phyloP scores from a whole-genome alignment of 2,888 invertebrate species.

The Stratiomys singularior region DNA sequence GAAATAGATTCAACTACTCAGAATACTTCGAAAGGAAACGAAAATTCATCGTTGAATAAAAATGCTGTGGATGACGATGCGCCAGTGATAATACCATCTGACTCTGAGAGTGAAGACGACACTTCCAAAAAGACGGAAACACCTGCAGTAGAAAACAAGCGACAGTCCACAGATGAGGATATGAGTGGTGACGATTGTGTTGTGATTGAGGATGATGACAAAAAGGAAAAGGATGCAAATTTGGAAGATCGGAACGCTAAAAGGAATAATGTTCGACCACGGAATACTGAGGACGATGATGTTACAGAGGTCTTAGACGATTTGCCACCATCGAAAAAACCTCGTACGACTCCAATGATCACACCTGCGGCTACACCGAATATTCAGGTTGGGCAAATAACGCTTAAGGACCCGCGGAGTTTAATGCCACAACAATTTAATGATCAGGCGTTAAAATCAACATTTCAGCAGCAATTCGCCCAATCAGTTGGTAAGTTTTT shows the following conservation, averaged over 20 bases:
- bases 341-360: slow-evolving; percentile 52
- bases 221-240: slow-evolving; percentile 63
- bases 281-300: slow-evolving; percentile 64
- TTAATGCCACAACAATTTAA: slow-evolving; percentile 51
- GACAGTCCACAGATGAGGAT: slow-evolving; percentile 61
- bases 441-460: not conserved
- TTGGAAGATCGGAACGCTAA: slow-evolving; percentile 54
- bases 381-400: slow-evolving; percentile 56
- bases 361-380: slow-evolving; percentile 36
- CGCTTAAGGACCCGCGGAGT: slow-evolving; percentile 64
- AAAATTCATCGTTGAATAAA: not conserved
- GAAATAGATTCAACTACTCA: slow-evolving; percentile 51
- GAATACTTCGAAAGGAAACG: slow-evolving; percentile 10
- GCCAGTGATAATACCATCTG: slow-evolving; percentile 66
- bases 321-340: slow-evolving; percentile 65
- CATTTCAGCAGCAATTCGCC: slow-evolving; percentile 48
- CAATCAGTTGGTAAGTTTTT: slow-evolving; percentile 39
- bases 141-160: slow-evolving; percentile 1
- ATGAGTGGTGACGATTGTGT: slow-evolving; percentile 68
- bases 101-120: slow-evolving; percentile 61
- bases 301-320: slow-evolving; percentile 67
- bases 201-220: slow-evolving; percentile 68
- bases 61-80: slow-evolving; percentile 56
- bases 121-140: slow-evolving; percentile 53
- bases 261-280: slow-evolving; percentile 64